Base-by-base conservation (phyloP, 2,113 vertebrate genomes). In the Grammomys dolichurus region DNA sequence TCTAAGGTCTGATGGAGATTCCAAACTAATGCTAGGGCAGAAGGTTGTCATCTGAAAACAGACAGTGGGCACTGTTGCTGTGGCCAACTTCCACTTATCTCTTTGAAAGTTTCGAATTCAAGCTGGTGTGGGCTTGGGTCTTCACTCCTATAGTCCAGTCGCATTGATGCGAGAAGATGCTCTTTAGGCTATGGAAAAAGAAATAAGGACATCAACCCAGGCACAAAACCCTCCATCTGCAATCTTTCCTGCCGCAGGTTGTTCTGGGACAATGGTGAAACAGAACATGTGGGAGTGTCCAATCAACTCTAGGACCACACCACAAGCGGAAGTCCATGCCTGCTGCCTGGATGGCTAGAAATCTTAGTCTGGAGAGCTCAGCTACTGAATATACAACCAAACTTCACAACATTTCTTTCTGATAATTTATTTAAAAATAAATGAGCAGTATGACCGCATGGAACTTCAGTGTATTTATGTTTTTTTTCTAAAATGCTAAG, bases 391-490 rank as follows among this genome's bases (percentile, higher is more conserved):
- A 4, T 48, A 77, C 3, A 77, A 77, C 1, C 20, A 48, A 77
- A 65, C 33, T 80, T 89, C 86, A 75, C 36, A 90, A 80, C 14
- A 46, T 90, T 82, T 93, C 20, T 58, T 58, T 31, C 40, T 94
- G 54, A 90, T 48, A 33, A 89, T 48, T 67, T 26, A 33, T 95
- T 91, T 67, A 6, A 48, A 46, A 87, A 86, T 31, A 91, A 95
- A 54, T 31, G 19, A 89, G 48, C 0, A 76, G 8, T 40, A 43
- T 75, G 4, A 92, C 5, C 67, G 69, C 19, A 24, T 40, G 13
- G 5, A 77, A 85, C 31, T n/a, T 89, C 77, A 77, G 7, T 36
- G 13, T 0, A 26, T 58, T 89, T 63, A 67, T 0, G 46, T 40
- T 16, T 0, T 19, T 86, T 86, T 92, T 51, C 7, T 78, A 51